phyloP scores from a whole-genome alignment of 2,797 vertebrate species.

The Clarias fuscus region DNA sequence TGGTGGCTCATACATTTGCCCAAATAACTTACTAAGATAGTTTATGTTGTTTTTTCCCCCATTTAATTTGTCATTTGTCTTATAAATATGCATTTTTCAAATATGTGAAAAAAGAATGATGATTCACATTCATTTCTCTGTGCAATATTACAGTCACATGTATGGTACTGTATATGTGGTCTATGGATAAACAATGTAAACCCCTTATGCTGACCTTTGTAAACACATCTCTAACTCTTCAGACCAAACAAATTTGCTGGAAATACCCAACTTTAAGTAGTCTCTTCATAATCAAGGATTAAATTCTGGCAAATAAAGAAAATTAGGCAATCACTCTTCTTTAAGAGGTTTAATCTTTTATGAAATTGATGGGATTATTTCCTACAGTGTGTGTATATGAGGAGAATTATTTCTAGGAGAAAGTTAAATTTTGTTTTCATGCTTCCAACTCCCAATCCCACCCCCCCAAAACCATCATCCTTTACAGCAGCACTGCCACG shows the following conservation, averaged over 20 bases:
- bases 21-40: not conserved
- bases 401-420: slow-evolving; percentile 69
- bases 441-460: slow-evolving; percentile 28
- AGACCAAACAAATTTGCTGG: slow-evolving; percentile 68
- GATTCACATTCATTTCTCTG: not conserved
- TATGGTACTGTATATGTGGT: not conserved
- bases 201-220: not conserved
- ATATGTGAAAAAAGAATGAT: slow-evolving; percentile 4
- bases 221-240: slow-evolving; percentile 60
- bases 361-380: slow-evolving; percentile 82
- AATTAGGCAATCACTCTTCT: slow-evolving; percentile 78
- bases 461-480: not conserved
- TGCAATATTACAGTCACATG: not conserved
- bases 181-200: slow-evolving; percentile 18
- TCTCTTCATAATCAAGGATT: slow-evolving; percentile 77
- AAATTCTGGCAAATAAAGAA: slow-evolving; percentile 67
- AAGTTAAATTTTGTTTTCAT: slow-evolving; percentile 59
- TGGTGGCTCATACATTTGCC: not conserved
- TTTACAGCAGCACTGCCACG: not conserved
- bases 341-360: slow-evolving; percentile 80
- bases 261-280: slow-evolving; percentile 67
- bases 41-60: not conserved
- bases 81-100: not conserved
- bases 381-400: slow-evolving; percentile 76
- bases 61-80: not conserved